Evolutionary conservation across 2,797 vertebrate genomes (phyloP).

Genomic region (Melanotaenia pygmaea): DNA sequence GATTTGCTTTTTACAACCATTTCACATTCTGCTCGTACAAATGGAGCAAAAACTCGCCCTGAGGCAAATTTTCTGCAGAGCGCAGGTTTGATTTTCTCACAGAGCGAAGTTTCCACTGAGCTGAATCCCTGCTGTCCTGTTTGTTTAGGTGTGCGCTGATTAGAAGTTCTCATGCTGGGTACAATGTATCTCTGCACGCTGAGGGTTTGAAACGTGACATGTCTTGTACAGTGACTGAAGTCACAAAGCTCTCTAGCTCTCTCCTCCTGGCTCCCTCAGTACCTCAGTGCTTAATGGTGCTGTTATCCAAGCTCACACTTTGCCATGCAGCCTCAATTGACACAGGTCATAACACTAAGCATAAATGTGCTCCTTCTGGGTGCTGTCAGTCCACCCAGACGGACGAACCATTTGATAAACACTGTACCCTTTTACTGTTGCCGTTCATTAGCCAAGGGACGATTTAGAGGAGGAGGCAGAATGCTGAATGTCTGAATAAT

Average conservation of each 20-base stretch:
- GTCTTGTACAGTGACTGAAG: constrained; percentile 78
- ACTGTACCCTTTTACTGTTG: constrained; percentile 72
- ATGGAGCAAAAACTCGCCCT: constrained; percentile 64
- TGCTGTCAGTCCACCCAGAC: constrained; percentile 71
- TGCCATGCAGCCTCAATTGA: constrained; percentile 77
- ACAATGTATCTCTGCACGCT: constrained; percentile 72
- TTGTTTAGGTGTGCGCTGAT: constrained; percentile 88
- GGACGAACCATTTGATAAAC: constrained; percentile 74
- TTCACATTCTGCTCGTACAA: constrained; percentile 66
- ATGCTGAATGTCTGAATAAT: constrained; percentile 68
- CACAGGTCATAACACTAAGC: constrained; percentile 72
- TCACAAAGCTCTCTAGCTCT: constrained; percentile 44
- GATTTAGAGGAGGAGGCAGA: constrained; percentile 63
- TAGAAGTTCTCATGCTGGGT: constrained; percentile 86
- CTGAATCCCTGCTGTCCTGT: constrained; percentile 81
- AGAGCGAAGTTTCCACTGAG: constrained; percentile 79
- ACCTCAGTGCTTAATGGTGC: constrained; percentile 72
- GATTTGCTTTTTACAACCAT: constrained; percentile 60
- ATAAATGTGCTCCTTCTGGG: constrained; percentile 77
- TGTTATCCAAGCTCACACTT: constrained; percentile 66
- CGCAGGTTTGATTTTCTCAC: constrained; percentile 86
- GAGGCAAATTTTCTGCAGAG: constrained; percentile 70
- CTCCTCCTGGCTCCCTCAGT: constrained; percentile 26
- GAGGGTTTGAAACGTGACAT: constrained; percentile 77
- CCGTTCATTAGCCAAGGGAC: constrained; percentile 72